A percentile compares a stretch with the other conserved stretches of the same genome.
These are phyloP conservation scores for Cariama cristata DNA, from an alignment of 2,113 vertebrate species.

Conservation along the genomic window DNA sequence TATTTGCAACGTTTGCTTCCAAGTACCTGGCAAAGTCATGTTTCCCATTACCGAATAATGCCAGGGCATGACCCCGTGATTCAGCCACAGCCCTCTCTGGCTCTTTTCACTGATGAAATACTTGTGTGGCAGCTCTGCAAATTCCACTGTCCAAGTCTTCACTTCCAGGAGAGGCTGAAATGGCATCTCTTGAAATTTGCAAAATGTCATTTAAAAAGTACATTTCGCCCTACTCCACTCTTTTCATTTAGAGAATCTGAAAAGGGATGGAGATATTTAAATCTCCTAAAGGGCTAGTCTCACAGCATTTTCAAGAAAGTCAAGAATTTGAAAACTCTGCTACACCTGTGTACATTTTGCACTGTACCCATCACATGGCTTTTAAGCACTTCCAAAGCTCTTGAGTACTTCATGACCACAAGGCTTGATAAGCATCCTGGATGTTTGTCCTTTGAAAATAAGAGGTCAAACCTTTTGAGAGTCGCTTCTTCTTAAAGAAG, in stretches of 20 bases:
- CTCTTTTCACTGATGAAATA: neutral
- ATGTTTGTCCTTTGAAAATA: neutral
- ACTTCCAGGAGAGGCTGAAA: neutral
- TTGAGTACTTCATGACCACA: neutral
- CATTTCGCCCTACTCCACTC: neutral
- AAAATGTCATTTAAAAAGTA: neutral
- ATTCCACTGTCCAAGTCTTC: conserved; percentile 5
- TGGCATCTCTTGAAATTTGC: neutral
- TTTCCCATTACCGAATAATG: conserved; percentile 12
- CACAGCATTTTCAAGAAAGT: neutral
- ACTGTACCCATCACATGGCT: neutral
- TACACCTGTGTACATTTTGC: neutral
- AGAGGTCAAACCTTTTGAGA: neutral
- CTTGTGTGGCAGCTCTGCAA: conserved; percentile 9
- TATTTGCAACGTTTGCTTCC: neutral
- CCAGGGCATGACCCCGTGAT: neutral
- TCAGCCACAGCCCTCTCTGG: neutral
- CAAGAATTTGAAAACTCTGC: neutral
- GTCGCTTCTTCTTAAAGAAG: neutral
- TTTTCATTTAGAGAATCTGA: neutral
- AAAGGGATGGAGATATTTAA: neutral
- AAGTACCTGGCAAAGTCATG: neutral
- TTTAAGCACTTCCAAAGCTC: neutral
- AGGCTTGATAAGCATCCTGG: neutral
- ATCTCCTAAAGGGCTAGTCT: neutral